These are phyloP conservation scores for Callosobruchus maculatus DNA, from an alignment of 2,888 invertebrate genomes.

Conservation along the genomic window DNA sequence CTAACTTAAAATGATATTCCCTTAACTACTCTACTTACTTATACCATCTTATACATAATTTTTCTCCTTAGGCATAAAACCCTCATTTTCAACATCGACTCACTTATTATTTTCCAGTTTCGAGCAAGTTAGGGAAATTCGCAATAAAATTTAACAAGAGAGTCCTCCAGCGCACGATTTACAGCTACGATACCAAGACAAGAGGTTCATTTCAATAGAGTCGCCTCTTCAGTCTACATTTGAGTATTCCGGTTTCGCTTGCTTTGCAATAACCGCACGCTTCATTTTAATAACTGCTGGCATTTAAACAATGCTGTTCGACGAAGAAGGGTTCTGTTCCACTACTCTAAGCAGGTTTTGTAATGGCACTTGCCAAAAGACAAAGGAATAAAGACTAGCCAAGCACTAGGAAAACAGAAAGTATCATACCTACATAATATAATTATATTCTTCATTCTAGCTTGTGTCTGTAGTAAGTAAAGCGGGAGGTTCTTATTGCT, in stretches of 20 bases:
- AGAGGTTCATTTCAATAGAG: neutral
- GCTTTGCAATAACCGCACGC: neutral
- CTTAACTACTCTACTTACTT: no score
- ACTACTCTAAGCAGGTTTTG: neutral
- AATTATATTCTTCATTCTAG: no score
- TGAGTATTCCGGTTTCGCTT: neutral
- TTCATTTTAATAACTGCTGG: neutral
- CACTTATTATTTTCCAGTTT: neutral
- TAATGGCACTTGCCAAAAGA: no score
- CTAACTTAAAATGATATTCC: no score
- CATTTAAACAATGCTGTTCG: neutral
- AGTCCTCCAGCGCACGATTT: neutral
- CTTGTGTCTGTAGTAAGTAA: no score
- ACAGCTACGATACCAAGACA: neutral
- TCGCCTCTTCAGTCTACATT: neutral
- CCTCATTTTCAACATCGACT: neutral
- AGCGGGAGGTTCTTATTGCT: no score
- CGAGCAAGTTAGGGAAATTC: neutral
- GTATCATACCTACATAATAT: no score
- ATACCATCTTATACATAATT: no score
- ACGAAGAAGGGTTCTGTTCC: neutral
- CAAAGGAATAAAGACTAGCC: no score
- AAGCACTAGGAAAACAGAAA: no score
- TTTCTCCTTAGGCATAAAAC: neutral
- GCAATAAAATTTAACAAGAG: neutral